These are phyloP conservation scores for Anthonomus grandis DNA, from an alignment of 1,140 invertebrate genomes.

Conservation along the genomic window DNA sequence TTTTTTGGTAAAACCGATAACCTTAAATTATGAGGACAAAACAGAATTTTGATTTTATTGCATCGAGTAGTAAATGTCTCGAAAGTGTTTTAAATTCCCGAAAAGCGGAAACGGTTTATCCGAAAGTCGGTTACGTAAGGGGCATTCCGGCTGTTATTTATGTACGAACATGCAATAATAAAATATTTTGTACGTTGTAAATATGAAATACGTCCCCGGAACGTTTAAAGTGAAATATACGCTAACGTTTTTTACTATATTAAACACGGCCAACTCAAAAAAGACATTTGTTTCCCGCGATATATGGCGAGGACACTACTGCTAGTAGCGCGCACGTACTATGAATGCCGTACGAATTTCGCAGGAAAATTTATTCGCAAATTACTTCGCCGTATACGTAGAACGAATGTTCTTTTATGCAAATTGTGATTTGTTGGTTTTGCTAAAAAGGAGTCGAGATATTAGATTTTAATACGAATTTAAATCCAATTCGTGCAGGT, in stretches of 20 bases:
- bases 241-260: conserved; percentile 12
- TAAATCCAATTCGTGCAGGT: too few relatives aligned
- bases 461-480: too few relatives aligned
- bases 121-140: conserved; percentile 39
- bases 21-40: conserved; percentile 33
- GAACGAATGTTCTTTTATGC: neutral
- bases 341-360: neutral
- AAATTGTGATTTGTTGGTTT: neutral
- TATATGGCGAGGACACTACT: neutral
- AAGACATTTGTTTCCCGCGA: conserved; percentile 7
- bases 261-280: conserved; percentile 12
- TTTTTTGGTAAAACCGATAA: conserved; percentile 31
- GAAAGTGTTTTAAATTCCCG: conserved; percentile 37
- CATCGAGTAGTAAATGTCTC: conserved; percentile 29
- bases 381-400: conserved; percentile 2
- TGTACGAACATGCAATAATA: conserved; percentile 40
- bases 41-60: conserved; percentile 23
- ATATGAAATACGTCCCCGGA: conserved; percentile 34
- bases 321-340: neutral
- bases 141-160: conserved; percentile 37
- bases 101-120: conserved; percentile 37
- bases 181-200: conserved; percentile 39
- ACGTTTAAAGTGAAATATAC: conserved; percentile 31
- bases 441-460: too few relatives aligned
- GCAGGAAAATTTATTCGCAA: conserved; percentile 1